Conservation (phyloP, 1,140 invertebrate genomes). For the Trinorchestia longiramus region DNA sequence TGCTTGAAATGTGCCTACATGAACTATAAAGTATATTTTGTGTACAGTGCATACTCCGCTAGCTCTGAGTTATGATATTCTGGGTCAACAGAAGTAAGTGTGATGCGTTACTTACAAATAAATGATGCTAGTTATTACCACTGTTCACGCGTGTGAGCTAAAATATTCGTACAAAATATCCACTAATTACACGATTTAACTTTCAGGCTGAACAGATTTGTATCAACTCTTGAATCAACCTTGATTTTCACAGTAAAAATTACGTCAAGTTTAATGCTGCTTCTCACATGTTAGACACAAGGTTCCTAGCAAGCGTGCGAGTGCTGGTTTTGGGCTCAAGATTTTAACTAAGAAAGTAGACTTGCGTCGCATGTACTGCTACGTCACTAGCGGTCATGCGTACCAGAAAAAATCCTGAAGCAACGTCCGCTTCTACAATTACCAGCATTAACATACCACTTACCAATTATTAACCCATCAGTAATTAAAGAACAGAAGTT, state of each 20-base stretch:
- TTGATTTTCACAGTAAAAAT: not conserved
- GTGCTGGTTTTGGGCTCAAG: not conserved
- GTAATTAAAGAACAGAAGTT: constrained; percentile 41
- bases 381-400: not conserved
- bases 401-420: not conserved
- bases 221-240: not conserved
- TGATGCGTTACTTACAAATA: not conserved
- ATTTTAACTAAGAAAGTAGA: not conserved
- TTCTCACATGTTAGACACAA: not conserved
- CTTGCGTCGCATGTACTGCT: not conserved
- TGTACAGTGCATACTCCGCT: too few relatives aligned
- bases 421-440: constrained; percentile 15
- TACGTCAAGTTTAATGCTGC: not conserved
- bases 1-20: too few relatives aligned
- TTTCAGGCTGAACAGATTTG: not conserved
- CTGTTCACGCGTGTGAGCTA: not conserved
- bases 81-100: not conserved
- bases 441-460: constrained; percentile 40
- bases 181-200: not conserved
- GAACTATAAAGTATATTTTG: too few relatives aligned
- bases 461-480: constrained; percentile 19
- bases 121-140: not conserved
- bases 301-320: not conserved
- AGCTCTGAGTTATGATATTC: too few relatives aligned
- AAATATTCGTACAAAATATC: not conserved